Evolutionary conservation across 2,888 invertebrate genomes (phyloP), one percentile per base, ranked within the genome.

Genomic region (Torymus texanus): DNA sequence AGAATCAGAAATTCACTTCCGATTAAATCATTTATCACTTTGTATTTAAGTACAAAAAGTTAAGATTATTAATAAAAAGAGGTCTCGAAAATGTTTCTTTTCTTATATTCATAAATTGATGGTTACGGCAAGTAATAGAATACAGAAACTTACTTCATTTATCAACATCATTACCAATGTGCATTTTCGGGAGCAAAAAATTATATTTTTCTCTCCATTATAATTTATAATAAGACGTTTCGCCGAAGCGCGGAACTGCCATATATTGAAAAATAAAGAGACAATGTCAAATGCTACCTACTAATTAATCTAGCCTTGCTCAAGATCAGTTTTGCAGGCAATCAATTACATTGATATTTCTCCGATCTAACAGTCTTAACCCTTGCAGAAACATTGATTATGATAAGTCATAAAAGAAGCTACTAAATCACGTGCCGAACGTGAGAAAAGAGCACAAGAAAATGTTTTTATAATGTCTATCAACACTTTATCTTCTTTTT

Each of bases 201-300:
- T 74, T 56, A 24, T 73, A 75, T 67, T 66, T 75, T 53, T 75
- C 66, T 24, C 53, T 51, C 59, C 11, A 75, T 75, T 75, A 53
- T 59, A 66, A 67, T 53, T 67, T 66, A 24, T 53, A 75, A 75
- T 75, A 16, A 59, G 59, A 2, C 8, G 53, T 29, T 51, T 13
- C 16, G 14, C 16, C 2, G 65, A 74, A 56, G 18, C 16, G 16
- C 51, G 58, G 66, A 65, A 74, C n/a, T 75, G 16, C 16, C 59
- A 59, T 29, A 72, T 61, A 10, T 24, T 41, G 41, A 41, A 41
- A 41, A 41, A 75, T 41, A 67, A 56, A 65, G 53, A 51, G 61
- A 75, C 66, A 66, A 75, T 53, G 67, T 75, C 67, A 66, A 51
- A 29, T 16, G 13, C 24, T 51, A 67, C 53, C 18, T 21, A 3